A percentile compares a stretch with the other conserved stretches of the same genome.
These are phyloP conservation scores for Leucozona laternaria DNA, from an alignment of 2,888 invertebrate genomes.

Conservation along the genomic window DNA sequence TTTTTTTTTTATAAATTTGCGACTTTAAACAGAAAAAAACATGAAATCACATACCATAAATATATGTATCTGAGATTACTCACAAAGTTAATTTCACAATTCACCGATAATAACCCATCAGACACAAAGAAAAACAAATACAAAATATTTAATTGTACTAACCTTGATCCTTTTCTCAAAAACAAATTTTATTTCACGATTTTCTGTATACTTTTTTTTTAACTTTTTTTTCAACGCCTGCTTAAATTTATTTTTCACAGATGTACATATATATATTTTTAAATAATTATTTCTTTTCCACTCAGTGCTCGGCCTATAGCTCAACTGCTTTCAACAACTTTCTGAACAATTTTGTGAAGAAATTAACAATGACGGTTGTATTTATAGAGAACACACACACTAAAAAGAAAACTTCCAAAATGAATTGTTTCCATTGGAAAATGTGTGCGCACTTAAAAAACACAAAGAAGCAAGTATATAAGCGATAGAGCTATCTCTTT, in stretches of 20 bases:
- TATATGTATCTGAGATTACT: background rate
- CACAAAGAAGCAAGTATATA: slow-evolving; percentile 34
- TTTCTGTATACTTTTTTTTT: slow-evolving; percentile 1
- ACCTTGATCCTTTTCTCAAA: slow-evolving; percentile 51
- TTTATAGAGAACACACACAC: slow-evolving; percentile 49
- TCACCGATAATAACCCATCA: background rate
- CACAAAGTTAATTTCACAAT: slow-evolving; percentile 45
- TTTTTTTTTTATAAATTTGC: background rate
- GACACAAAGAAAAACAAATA: background rate
- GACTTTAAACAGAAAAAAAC: background rate
- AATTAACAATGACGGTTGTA: slow-evolving; percentile 7
- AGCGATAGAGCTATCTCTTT: slow-evolving; percentile 36
- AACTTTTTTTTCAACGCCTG: slow-evolving; percentile 44
- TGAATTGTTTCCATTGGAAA: slow-evolving; percentile 56
- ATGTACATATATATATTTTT: slow-evolving; percentile 7
- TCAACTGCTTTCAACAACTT: slow-evolving; percentile 57
- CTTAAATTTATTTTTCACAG: slow-evolving; percentile 38
- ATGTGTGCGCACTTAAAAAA: slow-evolving; percentile 15
- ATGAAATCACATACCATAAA: background rate
- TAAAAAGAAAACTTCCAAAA: slow-evolving; percentile 60
- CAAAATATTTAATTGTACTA: slow-evolving; percentile 6
- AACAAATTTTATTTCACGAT: slow-evolving; percentile 30
- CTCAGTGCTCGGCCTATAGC: slow-evolving; percentile 1
- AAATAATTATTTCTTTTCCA: background rate
- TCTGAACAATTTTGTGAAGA: slow-evolving; percentile 50